Conservation (phyloP, 2,797 vertebrate species). For the Urocyon cinereoargenteus region DNA sequence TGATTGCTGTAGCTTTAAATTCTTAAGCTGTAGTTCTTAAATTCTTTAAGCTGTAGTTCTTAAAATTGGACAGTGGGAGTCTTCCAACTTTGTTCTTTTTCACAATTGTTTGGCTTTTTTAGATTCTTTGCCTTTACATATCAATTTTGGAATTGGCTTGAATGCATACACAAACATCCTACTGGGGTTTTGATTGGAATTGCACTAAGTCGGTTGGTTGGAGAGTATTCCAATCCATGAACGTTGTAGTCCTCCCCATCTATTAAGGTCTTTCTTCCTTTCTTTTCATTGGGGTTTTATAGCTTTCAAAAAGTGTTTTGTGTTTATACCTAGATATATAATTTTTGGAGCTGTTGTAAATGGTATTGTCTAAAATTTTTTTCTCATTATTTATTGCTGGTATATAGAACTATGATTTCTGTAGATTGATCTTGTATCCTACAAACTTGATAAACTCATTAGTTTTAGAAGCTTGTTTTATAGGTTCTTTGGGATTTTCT, state of each 20-base stretch:
- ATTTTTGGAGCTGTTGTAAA: not conserved
- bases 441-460: not conserved
- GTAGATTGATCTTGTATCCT: not conserved
- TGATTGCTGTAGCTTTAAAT: not conserved
- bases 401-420: not conserved
- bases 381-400: not conserved
- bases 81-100: not conserved
- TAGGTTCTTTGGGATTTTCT: not conserved
- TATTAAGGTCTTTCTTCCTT: not conserved
- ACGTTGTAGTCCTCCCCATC: not conserved
- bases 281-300: not conserved
- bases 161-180: not conserved
- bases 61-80: not conserved
- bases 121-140: not conserved
- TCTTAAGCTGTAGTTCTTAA: no score
- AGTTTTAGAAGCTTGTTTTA: not conserved
- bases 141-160: not conserved
- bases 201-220: not conserved
- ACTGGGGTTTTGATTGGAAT: not conserved
- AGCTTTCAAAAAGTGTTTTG: not conserved
- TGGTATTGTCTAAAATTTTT: not conserved
- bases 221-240: not conserved
- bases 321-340: not conserved
- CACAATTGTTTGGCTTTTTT: not conserved
- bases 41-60: no score